These are phyloP conservation scores for Forbesichthys papilliferus DNA, from an alignment of 2,113 vertebrate species.

Conservation along the genomic window DNA sequence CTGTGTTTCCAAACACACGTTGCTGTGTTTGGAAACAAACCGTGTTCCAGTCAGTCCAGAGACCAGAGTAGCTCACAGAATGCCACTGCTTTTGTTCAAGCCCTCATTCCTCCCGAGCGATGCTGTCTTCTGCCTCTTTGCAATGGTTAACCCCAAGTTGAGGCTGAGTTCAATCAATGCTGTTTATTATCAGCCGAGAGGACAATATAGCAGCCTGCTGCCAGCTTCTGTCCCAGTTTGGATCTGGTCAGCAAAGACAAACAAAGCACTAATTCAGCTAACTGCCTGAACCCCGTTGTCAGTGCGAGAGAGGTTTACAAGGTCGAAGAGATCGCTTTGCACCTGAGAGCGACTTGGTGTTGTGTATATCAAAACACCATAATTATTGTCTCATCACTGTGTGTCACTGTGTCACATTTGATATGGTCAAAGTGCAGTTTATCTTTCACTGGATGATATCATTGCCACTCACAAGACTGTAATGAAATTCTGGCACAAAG, in stretches of 20 bases:
- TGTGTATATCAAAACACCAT: conserved; percentile 16
- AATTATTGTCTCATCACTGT: conserved; percentile 3
- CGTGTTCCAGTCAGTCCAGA: conserved; percentile 31
- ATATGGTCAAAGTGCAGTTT: background rate
- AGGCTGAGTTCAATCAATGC: conserved; percentile 72
- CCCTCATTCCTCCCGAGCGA: conserved; percentile 56
- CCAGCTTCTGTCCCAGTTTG: conserved; percentile 65
- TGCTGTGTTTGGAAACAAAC: conserved; percentile 49
- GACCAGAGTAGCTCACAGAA: conserved; percentile 43
- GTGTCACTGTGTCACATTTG: conserved; percentile 6
- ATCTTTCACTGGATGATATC: background rate
- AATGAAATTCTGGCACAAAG: too few species aligned
- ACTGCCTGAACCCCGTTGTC: conserved; percentile 39
- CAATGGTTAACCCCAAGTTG: conserved; percentile 67
- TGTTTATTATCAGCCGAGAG: conserved; percentile 57
- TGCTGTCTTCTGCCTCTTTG: conserved; percentile 63
- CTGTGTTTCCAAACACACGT: too few species aligned
- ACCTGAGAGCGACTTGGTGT: conserved; percentile 28
- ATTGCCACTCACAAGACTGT: too few species aligned
- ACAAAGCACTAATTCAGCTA: conserved; percentile 36
- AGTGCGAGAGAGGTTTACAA: conserved; percentile 52
- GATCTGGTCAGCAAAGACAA: conserved; percentile 39
- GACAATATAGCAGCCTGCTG: conserved; percentile 48
- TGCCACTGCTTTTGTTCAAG: conserved; percentile 44
- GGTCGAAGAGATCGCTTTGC: conserved; percentile 14